These are phyloP conservation scores for Coleophora deauratella DNA, from an alignment of 2,888 invertebrate genomes.

Conservation along the genomic window DNA sequence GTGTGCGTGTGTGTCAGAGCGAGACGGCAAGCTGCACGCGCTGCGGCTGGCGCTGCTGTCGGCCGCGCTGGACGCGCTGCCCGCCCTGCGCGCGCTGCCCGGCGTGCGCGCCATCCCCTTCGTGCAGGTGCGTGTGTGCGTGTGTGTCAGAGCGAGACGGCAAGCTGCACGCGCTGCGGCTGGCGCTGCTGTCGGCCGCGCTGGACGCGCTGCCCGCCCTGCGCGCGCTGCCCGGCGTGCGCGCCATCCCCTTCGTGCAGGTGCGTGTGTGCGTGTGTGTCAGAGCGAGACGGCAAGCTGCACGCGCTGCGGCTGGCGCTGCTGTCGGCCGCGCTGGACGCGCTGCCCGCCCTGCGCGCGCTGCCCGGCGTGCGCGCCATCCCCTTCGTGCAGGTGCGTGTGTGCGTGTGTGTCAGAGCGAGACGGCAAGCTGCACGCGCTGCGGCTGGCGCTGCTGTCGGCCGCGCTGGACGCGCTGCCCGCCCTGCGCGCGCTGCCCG, in stretches of 20 bases:
- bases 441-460: conserved; percentile 82
- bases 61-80: conserved; percentile 84
- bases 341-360: conserved; percentile 82
- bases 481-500: conserved; percentile 83
- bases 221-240: conserved; percentile 84
- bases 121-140: conserved; percentile 85
- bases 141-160: conserved; percentile 67
- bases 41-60: conserved; percentile 82
- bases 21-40: conserved; percentile 76
- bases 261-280: too few species aligned
- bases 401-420: too few species aligned
- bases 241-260: conserved; percentile 94
- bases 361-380: conserved; percentile 90
- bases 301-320: conserved; percentile 81
- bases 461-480: conserved; percentile 86
- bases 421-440: conserved; percentile 77
- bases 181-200: conserved; percentile 83
- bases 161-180: conserved; percentile 77
- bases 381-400: conserved; percentile 89
- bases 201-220: conserved; percentile 85
- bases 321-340: conserved; percentile 83
- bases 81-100: conserved; percentile 82
- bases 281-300: conserved; percentile 69
- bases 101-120: conserved; percentile 93
- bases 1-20: too few species aligned